These are phyloP conservation scores for Liparis tanakae DNA, from an alignment of 2,797 vertebrate genomes.

Conservation along the genomic window DNA sequence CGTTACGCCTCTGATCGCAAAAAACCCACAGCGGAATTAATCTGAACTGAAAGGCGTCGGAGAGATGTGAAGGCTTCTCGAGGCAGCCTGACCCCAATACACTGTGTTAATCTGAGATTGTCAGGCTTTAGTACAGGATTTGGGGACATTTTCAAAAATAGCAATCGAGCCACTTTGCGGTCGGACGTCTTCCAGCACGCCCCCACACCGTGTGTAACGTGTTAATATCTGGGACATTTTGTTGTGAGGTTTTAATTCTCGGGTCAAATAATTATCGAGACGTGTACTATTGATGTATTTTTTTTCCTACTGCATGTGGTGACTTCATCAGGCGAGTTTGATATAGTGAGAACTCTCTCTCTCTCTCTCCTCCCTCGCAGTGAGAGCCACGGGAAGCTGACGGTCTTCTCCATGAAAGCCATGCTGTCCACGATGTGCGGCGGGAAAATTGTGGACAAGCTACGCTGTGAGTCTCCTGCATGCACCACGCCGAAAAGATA, in stretches of 20 bases:
- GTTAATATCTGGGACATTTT: neutral
- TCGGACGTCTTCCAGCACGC: neutral
- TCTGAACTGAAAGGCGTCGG: conserved; percentile 39
- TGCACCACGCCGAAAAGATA: neutral
- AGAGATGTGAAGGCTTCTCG: conserved; percentile 28
- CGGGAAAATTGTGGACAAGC: conserved; percentile 97
- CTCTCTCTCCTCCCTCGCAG: conserved; percentile 76
- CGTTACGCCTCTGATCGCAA: conserved; percentile 61
- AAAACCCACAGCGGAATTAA: conserved; percentile 44
- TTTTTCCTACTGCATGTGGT: no score
- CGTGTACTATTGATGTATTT: neutral
- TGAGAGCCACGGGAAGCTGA: conserved; percentile 95
- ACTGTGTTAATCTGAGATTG: conserved; percentile 17
- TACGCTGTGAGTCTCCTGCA: conserved; percentile 86
- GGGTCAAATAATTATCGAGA: neutral
- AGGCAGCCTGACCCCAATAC: conserved; percentile 20
- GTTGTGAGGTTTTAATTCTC: neutral
- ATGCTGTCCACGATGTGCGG: conserved; percentile 98
- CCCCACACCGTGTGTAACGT: neutral
- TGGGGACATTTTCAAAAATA: conserved; percentile 1
- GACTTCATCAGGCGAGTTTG: neutral
- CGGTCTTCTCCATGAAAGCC: conserved; percentile 96
- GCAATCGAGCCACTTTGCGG: neutral
- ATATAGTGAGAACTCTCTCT: neutral
- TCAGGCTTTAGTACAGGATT: conserved; percentile 9